Conservation (phyloP, 2,888 invertebrate genomes). For the Tridacna crocea region DNA sequence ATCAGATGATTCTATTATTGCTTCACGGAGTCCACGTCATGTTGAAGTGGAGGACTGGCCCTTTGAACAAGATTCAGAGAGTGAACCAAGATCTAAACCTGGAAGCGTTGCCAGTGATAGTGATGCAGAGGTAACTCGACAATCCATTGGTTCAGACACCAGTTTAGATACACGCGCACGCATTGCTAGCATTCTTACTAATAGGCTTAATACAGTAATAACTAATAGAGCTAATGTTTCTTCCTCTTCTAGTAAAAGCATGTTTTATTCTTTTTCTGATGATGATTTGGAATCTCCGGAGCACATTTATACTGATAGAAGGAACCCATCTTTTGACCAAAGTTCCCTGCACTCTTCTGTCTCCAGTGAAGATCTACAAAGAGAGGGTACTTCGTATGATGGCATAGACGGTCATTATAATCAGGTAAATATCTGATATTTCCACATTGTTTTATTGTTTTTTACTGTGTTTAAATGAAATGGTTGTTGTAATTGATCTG, state of each 20-base stretch:
- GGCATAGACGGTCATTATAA: slow-evolving; percentile 2
- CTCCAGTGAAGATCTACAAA: slow-evolving; percentile 29
- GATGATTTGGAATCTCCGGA: slow-evolving; percentile 67
- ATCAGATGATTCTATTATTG: slow-evolving; percentile 50
- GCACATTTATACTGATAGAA: slow-evolving; percentile 56
- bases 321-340: slow-evolving; percentile 1
- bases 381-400: not conserved
- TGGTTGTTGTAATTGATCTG: not conserved
- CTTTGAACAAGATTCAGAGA: slow-evolving; percentile 64
- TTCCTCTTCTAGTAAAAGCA: slow-evolving; percentile 43
- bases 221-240: slow-evolving; percentile 54
- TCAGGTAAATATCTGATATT: slow-evolving; percentile 11
- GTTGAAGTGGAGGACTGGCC: slow-evolving; percentile 66
- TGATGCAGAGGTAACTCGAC: slow-evolving; percentile 67
- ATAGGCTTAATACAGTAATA: slow-evolving; percentile 58
- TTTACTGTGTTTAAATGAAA: not conserved
- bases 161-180: slow-evolving; percentile 66
- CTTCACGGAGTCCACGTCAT: slow-evolving; percentile 44
- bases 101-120: slow-evolving; percentile 65
- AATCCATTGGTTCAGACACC: slow-evolving; percentile 54
- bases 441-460: not conserved
- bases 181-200: slow-evolving; percentile 66
- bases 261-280: slow-evolving; percentile 70
- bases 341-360: slow-evolving; percentile 18
- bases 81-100: slow-evolving; percentile 57